Evolutionary conservation across 2,888 invertebrate species (phyloP), one percentile per base, ranked within the genome.

Genomic region (Ctena decussata): DNA sequence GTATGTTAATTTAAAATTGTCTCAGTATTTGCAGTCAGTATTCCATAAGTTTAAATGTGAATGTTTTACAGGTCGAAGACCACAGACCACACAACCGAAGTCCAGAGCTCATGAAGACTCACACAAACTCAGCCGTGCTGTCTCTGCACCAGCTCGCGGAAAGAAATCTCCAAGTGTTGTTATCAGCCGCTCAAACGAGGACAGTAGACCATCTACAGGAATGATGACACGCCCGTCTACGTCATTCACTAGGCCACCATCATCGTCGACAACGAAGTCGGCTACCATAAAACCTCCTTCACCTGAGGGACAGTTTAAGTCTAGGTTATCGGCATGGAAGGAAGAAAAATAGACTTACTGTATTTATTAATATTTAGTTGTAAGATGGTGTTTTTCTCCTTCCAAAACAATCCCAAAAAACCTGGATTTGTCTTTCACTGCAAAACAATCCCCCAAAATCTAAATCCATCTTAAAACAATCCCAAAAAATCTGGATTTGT

Each of bases 311-410:
- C 87, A 85, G 70, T 90, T 90, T 65, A 91, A 91, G 76, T 83
- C 88, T 12, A 81, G 87, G 27, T 69, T 91, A 8, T 81, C 86
- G n/a, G 85, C 91, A 3, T 91, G 91, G 91, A 90, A 90, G 39
- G 87, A 89, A 73, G 87, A 89, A 77, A 86, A 87, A 24, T 87
- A 35, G 27, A 2, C n/a, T 21, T 18, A 46, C 41, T 15, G 6
- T 41, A 41, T 41, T 41, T 15, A 41, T 41, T 41, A 11, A 41
- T 41, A 41, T 41, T n/a, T n/a, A n/a, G n/a, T n/a, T n/a, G n/a
- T n/a, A n/a, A n/a, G n/a, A n/a, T n/a, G n/a, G n/a, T n/a, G n/a
- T n/a, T n/a, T n/a, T n/a, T n/a, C n/a, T n/a, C n/a, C n/a, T n/a
- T n/a, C n/a, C n/a, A n/a, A n/a, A n/a, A n/a, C n/a, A n/a, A n/a